These are phyloP conservation scores for Cryptophagus acutangulus DNA, from an alignment of 2,888 invertebrate species.

Conservation along the genomic window DNA sequence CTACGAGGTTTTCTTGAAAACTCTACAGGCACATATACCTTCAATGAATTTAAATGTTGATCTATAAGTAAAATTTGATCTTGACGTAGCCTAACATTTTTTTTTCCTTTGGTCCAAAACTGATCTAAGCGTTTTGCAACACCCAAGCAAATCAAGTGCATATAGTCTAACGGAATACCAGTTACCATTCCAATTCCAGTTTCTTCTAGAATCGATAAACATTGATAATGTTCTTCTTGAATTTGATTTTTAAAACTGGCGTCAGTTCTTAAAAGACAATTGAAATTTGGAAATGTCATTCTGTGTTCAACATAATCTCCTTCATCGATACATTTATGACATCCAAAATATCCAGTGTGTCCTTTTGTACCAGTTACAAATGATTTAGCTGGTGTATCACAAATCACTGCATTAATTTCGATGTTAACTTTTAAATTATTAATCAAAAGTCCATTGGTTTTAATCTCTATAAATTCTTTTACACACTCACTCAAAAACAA, in stretches of 20 bases:
- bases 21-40: slow-evolving; percentile 17
- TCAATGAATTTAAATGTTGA: too few species aligned
- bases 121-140: slow-evolving; percentile 25
- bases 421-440: slow-evolving; percentile 10
- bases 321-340: slow-evolving; percentile 27
- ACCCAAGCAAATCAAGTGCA: slow-evolving; percentile 30
- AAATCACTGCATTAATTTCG: slow-evolving; percentile 23
- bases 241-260: slow-evolving; percentile 19
- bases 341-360: slow-evolving; percentile 28
- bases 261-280: slow-evolving; percentile 25
- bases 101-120: slow-evolving; percentile 20
- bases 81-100: neutral
- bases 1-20: slow-evolving; percentile 20
- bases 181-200: slow-evolving; percentile 25
- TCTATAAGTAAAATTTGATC: neutral
- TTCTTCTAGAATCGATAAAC: slow-evolving; percentile 22
- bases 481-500: slow-evolving; percentile 23
- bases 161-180: slow-evolving; percentile 26
- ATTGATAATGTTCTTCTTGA: slow-evolving; percentile 27
- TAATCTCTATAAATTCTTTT: slow-evolving; percentile 16
- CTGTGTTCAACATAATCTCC: slow-evolving; percentile 24
- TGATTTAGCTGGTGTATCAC: slow-evolving; percentile 31
- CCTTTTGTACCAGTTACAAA: slow-evolving; percentile 26
- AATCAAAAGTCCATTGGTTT: slow-evolving; percentile 16
- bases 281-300: slow-evolving; percentile 22